Evolutionary conservation across 2,888 invertebrate genomes (phyloP), one percentile per base, ranked within the genome.

Genomic region (Stictocephala bisonia): DNA sequence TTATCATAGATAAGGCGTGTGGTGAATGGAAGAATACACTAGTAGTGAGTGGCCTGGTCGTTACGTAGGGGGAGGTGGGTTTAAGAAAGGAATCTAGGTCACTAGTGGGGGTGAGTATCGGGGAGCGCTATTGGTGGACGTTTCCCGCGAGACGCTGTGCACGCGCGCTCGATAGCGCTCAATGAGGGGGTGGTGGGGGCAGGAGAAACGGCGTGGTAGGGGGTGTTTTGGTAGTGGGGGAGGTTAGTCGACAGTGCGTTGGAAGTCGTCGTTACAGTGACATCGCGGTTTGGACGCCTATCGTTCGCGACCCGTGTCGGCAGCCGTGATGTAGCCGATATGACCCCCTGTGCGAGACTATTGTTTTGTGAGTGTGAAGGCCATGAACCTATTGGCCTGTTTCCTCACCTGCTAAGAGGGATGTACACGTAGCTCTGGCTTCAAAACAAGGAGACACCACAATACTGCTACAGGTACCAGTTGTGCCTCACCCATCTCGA

Each of bases 21-120:
- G 24, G 60, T 70, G 70, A 70, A 70, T 70, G 70, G 70, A 70
- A 70, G 70, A 70, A 70, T 70, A 70, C 56, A 70, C 70, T 70
- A 70, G 56, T 41, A 40, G 56, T 70, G 70, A 24, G 15, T 18
- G 48, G 44, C 20, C 20, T 20, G 60, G 64, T 50, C n/a, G n/a
- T n/a, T n/a, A n/a, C n/a, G n/a, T n/a, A n/a, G 24, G 41, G 53
- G 70, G 51, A 40, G n/a, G 70, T 2, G 70, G 41, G 18, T 50
- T 53, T 70, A 70, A 53, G 70, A 53, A 31, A 70, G 56, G 56
- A 50, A 64, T 64, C 64, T 64, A 40, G 68, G 68, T 44, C 66
- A 48, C 68, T 29, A 31, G 31, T 31, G 68, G 50, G 40, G 53
- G 51, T 51, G 51, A 51, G 26, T 24, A 51, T 51, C 51, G 51